Base-by-base conservation (phyloP, 2,113 vertebrate genomes). In the Dromaius novaehollandiae region DNA sequence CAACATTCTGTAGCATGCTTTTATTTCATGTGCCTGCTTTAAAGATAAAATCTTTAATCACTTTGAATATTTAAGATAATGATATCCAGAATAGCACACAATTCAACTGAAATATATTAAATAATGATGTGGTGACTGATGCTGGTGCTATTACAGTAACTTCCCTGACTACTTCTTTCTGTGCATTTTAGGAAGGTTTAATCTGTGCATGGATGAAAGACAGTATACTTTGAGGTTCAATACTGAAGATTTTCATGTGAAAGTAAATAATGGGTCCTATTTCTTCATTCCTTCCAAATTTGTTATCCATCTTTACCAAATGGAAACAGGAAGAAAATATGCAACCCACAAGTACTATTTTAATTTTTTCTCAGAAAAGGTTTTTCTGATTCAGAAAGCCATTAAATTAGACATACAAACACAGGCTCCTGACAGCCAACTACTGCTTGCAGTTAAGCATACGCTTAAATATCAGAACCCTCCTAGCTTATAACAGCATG, bases 1-100 rank as follows among this genome's bases (percentile, higher is more conserved):
- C 53, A 74, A 36, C 34, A 82, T 34, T 36, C 36, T 64, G 17
- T 34, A 92, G 63, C 8, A 25, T 42, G 44, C 50, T 89, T 94
- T 82, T n/a, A 88, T 69, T 94, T 84, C 14, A 48, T 64, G 73
- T 53, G 48, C 7, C 15, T 90, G n/a, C 40, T 92, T 89, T 65
- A 82, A 84, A 88, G 86, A 81, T n/a, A 61, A 92, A 87, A 84
- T 65, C 7, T 24, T 87, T 79, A 93, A 92, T 93, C 84, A 92
- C 34, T 61, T 85, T 24, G 36, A 58, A 96, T 89, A 95, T 93
- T 85, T 76, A 69, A 53, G 28, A 58, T 82, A 79, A 78, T 2
- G 5, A 75, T 56, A 93, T 50, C 58, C 69, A 93, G 55, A 93
- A 55, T 48, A 64, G 56, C 19, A 89, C 8, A 73, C 18, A 82